These are phyloP conservation scores for Pantherophis vulpinus DNA, from an alignment of 2,797 vertebrate species.

Conservation along the genomic window DNA sequence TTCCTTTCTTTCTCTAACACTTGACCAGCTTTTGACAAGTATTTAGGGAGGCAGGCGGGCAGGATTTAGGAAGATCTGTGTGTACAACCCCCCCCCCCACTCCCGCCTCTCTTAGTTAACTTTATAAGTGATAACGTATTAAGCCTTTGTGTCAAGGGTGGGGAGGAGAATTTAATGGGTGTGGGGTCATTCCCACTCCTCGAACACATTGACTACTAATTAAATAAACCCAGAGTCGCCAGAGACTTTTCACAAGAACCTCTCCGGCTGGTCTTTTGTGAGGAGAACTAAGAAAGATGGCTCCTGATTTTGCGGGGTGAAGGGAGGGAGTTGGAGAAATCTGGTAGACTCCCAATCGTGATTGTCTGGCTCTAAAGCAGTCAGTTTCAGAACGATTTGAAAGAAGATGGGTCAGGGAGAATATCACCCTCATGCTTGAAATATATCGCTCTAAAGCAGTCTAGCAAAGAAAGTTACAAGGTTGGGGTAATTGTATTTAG, in stretches of 20 bases:
- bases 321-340: neutral
- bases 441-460: too few relatives aligned
- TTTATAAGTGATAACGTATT: neutral
- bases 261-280: too few relatives aligned
- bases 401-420: neutral
- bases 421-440: neutral
- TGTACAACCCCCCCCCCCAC: neutral
- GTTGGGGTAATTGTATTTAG: neutral
- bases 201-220: neutral
- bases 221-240: neutral
- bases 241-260: neutral
- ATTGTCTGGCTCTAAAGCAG: neutral
- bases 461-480: neutral
- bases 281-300: neutral
- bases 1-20: constrained; percentile 41
- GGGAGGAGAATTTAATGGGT: neutral
- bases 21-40: constrained; percentile 46
- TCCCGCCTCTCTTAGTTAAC: constrained; percentile 20
- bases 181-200: neutral
- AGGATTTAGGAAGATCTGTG: neutral
- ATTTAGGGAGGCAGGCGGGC: neutral
- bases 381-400: neutral
- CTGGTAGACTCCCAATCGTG: neutral
- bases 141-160: neutral
- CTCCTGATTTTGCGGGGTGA: neutral